Evolutionary conservation across 2,113 vertebrate species (phyloP).

Genomic region (Antennarius striatus): DNA sequence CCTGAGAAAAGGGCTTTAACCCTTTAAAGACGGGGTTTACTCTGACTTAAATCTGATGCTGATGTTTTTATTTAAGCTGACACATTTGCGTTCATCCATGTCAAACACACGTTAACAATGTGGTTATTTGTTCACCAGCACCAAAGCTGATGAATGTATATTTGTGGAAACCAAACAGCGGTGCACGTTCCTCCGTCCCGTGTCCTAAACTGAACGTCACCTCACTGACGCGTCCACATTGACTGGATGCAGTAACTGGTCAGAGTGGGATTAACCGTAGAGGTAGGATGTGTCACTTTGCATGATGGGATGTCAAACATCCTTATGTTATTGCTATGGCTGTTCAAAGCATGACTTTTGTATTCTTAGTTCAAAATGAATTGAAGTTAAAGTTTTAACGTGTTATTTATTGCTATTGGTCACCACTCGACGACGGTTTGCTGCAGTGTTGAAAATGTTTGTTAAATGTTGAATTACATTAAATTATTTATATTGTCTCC

Average conservation of each 20-base stretch:
- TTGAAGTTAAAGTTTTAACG: conserved; percentile 37
- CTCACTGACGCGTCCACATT: too few relatives aligned
- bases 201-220: too few relatives aligned
- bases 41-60: conserved; percentile 8
- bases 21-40: conserved; percentile 9
- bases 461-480: conserved; percentile 63
- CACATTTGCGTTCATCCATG: not conserved
- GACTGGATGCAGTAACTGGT: conserved; percentile 24
- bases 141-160: too few relatives aligned
- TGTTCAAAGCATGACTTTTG: conserved; percentile 43
- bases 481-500: conserved; percentile 63
- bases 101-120: conserved; percentile 3
- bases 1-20: not conserved
- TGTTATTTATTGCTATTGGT: conserved; percentile 73
- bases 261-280: conserved; percentile 42
- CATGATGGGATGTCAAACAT: conserved; percentile 33
- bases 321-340: conserved; percentile 17
- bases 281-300: conserved; percentile 46
- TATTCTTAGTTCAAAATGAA: conserved; percentile 38
- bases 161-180: not conserved
- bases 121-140: not conserved
- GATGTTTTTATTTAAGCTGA: conserved; percentile 11
- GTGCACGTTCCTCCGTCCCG: not conserved
- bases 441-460: conserved; percentile 65
- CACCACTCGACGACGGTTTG: conserved; percentile 58